Evolutionary conservation across 2,888 invertebrate genomes (phyloP), one percentile per base, ranked within the genome.

Genomic region (Spisula subtruncata): DNA sequence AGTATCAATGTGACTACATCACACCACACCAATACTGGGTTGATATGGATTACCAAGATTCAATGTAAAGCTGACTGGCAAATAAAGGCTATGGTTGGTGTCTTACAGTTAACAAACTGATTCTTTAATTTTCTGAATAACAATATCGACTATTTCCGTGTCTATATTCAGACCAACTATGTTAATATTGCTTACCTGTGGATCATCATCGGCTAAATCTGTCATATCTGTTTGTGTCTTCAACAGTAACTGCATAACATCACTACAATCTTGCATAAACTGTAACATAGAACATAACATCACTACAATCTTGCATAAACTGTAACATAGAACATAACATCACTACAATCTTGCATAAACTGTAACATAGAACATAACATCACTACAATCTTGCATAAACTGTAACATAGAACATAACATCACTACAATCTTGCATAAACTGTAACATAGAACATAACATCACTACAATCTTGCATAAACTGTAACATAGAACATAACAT

Each of bases 231-330:
- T 98, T 96, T 99, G 99, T 0, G 99, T 98, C 97, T 98, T 98
- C 92, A 99, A 97, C 86, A 99, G 97, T 97, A 99, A 97, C 95
- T 99, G 98, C 99, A 99, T 99, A 25, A 99, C 98, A 96, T 99
- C 99, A 86, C 98, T 98, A 0, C 99, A 99, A 97, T 99, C 99
- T 6, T 97, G 97, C 96, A 98, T 98, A 97, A 99, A 99, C 97
- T 97, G 90, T 14, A 93, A 93, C 35, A 79, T 8, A 60, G 60
- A 60, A 60, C 99, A 99, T 99, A 25, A 99, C 98, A 96, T 99
- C 99, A 86, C 98, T 98, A 0, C 99, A 99, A 97, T 99, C 99
- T 6, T 97, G 97, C 96, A 98, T 98, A 97, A 99, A 99, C 97
- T 97, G 90, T 14, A 93, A 93, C 35, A 79, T 8, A 60, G 60